These are phyloP conservation scores for Xanthostigma xanthostigma DNA, from an alignment of 2,888 invertebrate genomes.

Conservation along the genomic window DNA sequence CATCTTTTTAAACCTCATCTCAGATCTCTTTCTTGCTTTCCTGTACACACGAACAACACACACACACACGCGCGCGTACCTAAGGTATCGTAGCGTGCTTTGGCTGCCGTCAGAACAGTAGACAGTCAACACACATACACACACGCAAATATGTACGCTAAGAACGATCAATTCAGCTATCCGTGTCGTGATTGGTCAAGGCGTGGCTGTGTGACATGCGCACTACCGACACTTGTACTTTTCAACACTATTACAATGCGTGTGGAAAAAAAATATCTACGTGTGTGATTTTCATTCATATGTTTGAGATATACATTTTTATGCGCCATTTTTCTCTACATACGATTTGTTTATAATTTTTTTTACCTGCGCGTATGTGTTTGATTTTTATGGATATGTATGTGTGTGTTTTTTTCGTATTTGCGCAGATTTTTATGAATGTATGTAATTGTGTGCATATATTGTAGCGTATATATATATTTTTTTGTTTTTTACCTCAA, in stretches of 20 bases:
- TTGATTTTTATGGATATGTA: background rate
- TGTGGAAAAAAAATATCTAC: too few species aligned
- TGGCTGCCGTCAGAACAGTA: too few species aligned
- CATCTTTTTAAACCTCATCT: slow-evolving; percentile 3
- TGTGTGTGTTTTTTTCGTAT: too few species aligned
- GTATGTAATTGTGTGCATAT: too few species aligned
- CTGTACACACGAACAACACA: background rate
- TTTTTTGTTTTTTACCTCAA: too few species aligned
- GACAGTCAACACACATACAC: background rate
- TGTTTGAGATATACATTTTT: background rate
- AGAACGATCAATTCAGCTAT: slow-evolving; percentile 5
- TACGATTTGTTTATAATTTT: background rate
- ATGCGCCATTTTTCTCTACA: background rate
- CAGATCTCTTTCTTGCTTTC: slow-evolving; percentile 3
- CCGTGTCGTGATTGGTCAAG: slow-evolving; percentile 4
- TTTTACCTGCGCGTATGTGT: background rate
- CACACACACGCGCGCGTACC: background rate
- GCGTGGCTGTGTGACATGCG: slow-evolving; percentile 5
- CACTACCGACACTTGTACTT: background rate
- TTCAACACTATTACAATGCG: background rate
- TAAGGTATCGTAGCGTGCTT: background rate
- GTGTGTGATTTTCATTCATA: background rate
- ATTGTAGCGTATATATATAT: too few species aligned
- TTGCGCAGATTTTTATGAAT: too few species aligned
- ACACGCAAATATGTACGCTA: background rate